Evolutionary conservation across 2,113 vertebrate species (phyloP).

Genomic region (Pipra filicauda): DNA sequence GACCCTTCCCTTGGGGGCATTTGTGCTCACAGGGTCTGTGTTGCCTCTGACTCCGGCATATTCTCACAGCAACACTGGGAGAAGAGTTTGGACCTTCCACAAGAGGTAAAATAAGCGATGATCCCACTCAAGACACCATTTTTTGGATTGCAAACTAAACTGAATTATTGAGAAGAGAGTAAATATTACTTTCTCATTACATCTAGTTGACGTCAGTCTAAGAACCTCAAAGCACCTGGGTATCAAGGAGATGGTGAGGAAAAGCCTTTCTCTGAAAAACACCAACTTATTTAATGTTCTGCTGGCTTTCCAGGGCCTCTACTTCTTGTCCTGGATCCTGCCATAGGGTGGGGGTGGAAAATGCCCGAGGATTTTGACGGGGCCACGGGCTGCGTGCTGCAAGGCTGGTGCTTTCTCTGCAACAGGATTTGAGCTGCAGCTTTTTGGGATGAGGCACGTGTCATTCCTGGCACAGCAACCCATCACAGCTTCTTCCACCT

Average conservation of each 20-base stretch:
- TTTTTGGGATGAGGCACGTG: not conserved
- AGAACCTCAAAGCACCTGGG: not conserved
- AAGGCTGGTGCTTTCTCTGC: not conserved
- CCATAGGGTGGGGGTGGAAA: no score
- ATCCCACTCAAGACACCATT: not conserved
- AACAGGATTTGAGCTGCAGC: not conserved
- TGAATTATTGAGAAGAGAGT: not conserved
- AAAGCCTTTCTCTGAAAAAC: not conserved
- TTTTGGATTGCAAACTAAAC: not conserved
- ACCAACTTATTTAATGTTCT: not conserved
- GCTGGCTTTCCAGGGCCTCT: not conserved
- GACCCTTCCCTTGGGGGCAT: not conserved
- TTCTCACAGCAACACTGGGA: not conserved
- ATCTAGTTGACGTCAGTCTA: not conserved
- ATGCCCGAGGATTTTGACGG: not conserved
- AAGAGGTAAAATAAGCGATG: not conserved
- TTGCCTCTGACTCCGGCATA: accelerated
- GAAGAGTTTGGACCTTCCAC: not conserved
- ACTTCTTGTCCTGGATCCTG: not conserved
- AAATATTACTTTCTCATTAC: not conserved
- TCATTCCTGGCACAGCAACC: not conserved
- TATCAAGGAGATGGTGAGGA: not conserved
- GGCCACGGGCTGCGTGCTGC: not conserved
- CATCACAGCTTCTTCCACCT: not conserved
- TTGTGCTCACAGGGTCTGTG: not conserved